Base-by-base conservation (phyloP, 37 sponge, comb jelly and placozoan genomes). In the Diacarnus erythraeanus region DNA sequence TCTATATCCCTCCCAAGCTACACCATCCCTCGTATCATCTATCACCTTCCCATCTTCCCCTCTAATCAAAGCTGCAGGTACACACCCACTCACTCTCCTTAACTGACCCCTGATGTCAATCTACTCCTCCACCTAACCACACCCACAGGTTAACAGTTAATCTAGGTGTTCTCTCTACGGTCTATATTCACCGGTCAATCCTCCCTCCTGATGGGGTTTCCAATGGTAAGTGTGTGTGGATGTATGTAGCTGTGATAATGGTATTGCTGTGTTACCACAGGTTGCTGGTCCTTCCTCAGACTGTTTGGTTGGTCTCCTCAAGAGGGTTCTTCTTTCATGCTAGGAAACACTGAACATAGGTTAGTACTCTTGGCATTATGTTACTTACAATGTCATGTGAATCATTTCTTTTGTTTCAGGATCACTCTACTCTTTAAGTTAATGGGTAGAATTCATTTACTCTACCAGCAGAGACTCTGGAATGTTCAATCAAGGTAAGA, bases 21-120 rank as follows among this genome's bases (percentile, higher is more conserved):
- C 66, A 17, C 22, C 6, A 42, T 94, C 36, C 95, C 95, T 20
- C 77, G 63, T 22, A 57, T 92, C n/a, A 12, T 94, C 43, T 85
- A 81, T 51, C 64, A 91, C 31, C 30, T 79, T 20, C 77, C 72
- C 57, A 35, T 77, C 42, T 31, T 37, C 5, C 33, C 33, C 64
- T 58, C 36, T 25, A 1, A 10, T 17, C 57, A 2, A 9, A 54
- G 23, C 2, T 66, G 68, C 33, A 83, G 84, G 84, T 69, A 38
- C 10, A 67, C 8, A 61, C 51, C 51, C 6, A 47, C 10, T 47
- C 12, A 47, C n/a, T n/a, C n/a, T n/a, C n/a, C n/a, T n/a, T n/a
- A n/a, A n/a, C n/a, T n/a, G n/a, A n/a, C n/a, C n/a, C 56, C 17
- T 20, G 56, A 54, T 17, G 56, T 20, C 10, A 10, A 20, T 54